These are phyloP conservation scores for Argopecten irradians DNA, from an alignment of 1,140 invertebrate species.

Conservation along the genomic window DNA sequence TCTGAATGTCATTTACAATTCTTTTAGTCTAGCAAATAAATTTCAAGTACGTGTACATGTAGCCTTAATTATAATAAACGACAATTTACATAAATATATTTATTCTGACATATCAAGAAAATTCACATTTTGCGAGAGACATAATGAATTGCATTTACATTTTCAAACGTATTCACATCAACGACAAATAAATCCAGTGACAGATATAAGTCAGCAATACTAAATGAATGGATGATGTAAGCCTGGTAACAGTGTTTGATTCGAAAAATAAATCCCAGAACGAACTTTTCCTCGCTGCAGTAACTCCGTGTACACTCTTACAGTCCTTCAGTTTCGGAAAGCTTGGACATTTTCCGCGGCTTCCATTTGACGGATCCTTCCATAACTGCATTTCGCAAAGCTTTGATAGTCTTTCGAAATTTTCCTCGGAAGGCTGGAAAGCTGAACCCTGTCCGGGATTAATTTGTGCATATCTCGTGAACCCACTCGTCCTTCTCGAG, in stretches of 20 bases:
- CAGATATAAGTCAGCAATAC: not conserved
- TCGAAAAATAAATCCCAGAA: not conserved
- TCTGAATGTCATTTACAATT: too few species aligned
- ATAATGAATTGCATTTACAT: not conserved
- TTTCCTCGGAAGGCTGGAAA: slow-evolving; percentile 32
- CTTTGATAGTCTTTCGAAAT: slow-evolving; percentile 26
- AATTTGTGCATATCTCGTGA: slow-evolving; percentile 38
- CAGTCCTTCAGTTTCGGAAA: not conserved
- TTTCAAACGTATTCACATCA: not conserved
- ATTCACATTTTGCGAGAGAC: not conserved
- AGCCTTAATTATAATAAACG: too few species aligned
- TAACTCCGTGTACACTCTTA: not conserved
- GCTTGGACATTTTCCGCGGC: not conserved
- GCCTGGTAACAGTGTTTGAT: not conserved
- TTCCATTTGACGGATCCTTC: not conserved
- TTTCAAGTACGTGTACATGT: too few species aligned
- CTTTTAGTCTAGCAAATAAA: too few species aligned
- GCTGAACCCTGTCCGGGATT: slow-evolving; percentile 25
- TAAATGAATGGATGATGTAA: not conserved
- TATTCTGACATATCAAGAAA: slow-evolving; percentile 15
- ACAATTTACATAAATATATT: slow-evolving; percentile 19
- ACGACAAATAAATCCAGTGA: not conserved
- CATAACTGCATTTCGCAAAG: slow-evolving; percentile 30
- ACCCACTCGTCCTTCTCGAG: slow-evolving; percentile 32
- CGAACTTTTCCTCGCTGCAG: not conserved